Percentiles rank a stretch among this genome's conserved stretches.
Evolutionary conservation across 2,888 invertebrate genomes (phyloP).

Genomic region (Dorcus parallelipipedus): DNA sequence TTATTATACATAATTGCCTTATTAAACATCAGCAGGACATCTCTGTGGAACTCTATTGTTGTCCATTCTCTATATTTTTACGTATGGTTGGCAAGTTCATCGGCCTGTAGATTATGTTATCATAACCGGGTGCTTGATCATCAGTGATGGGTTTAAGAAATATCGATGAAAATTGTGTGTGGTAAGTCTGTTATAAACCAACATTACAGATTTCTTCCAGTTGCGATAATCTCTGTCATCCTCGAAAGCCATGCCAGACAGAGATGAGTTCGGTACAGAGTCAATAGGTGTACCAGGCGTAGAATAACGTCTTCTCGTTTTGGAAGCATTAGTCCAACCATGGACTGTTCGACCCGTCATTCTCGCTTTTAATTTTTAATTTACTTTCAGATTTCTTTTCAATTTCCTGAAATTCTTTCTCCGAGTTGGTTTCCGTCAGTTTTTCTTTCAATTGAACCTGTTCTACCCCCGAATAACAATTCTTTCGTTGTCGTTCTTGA

Average conservation of each 20-base stretch:
- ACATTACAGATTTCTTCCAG: constrained; percentile 88
- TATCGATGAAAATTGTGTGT: constrained; percentile 81
- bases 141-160: constrained; percentile 85
- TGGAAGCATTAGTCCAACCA: constrained; percentile 47
- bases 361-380: constrained; percentile 47
- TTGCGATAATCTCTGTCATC: constrained; percentile 75
- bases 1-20: constrained; percentile 94
- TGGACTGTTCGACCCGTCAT: constrained; percentile 55
- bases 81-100: constrained; percentile 86
- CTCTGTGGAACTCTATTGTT: constrained; percentile 82
- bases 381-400: constrained; percentile 32
- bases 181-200: constrained; percentile 72
- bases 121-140: constrained; percentile 84
- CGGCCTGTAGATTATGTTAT: constrained; percentile 72
- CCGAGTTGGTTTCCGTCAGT: constrained; percentile 26
- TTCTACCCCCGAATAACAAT: constrained; percentile 43
- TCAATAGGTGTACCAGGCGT: constrained; percentile 56
- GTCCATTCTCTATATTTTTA: constrained; percentile 86
- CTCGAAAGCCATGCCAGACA: constrained; percentile 55
- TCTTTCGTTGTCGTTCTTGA: constrained; percentile 53
- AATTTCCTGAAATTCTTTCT: constrained; percentile 31
- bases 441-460: constrained; percentile 41
- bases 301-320: constrained; percentile 42
- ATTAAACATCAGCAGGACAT: constrained; percentile 85
- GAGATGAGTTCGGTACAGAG: constrained; percentile 62